Conservation (phyloP, 1,140 invertebrate species). For the Achatina immaculata region DNA sequence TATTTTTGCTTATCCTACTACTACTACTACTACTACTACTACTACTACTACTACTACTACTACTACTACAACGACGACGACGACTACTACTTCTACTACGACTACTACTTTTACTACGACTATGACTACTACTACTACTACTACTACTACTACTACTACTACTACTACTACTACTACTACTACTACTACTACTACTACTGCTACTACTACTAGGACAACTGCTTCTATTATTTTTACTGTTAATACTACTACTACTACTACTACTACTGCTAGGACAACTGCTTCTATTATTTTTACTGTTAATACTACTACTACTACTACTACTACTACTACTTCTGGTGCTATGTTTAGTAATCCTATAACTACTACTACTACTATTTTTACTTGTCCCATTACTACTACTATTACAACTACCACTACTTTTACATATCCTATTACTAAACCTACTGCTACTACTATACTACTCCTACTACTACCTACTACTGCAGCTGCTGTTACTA, state of each 20-base stretch:
- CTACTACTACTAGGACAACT: not conserved
- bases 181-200: constrained; percentile 27
- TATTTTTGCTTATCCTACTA: too few relatives aligned
- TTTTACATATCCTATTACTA: not conserved
- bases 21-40: not conserved
- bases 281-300: not conserved
- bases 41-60: constrained; percentile 27
- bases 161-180: constrained; percentile 28
- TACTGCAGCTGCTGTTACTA: not conserved
- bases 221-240: constrained; percentile 5
- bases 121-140: constrained; percentile 13
- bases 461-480: not conserved
- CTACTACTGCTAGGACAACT: not conserved
- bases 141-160: constrained; percentile 31
- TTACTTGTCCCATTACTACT: not conserved
- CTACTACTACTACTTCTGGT: not conserved
- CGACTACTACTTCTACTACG: too few relatives aligned
- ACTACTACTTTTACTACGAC: too few relatives aligned
- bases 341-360: too few relatives aligned
- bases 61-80: constrained; percentile 6
- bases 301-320: constrained; percentile 19
- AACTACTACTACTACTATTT: not conserved
- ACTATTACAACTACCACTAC: not conserved
- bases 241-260: not conserved
- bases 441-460: not conserved